Evolutionary conservation across 2,113 vertebrate species (phyloP).

Genomic region (Oreochromis aureus): DNA sequence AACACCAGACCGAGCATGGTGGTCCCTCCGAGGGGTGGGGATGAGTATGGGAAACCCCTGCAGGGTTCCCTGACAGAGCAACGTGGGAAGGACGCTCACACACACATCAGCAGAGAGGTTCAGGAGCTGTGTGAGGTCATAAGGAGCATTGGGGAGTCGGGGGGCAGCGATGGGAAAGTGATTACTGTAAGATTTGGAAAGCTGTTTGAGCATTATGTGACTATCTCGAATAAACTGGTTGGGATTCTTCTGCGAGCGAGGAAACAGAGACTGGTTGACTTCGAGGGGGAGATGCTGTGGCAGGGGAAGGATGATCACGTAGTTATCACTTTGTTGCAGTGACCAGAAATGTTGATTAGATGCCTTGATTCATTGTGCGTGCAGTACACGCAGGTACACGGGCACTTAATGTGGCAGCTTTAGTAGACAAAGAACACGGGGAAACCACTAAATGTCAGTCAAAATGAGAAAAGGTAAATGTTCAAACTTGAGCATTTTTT

Average conservation of each 20-base stretch:
- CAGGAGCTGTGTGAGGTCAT: constrained; percentile 80
- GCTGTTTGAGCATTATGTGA: constrained; percentile 84
- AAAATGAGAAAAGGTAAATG: neutral
- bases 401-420: neutral
- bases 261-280: constrained; percentile 80
- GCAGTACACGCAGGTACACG: neutral
- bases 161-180: constrained; percentile 14
- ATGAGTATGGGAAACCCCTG: constrained; percentile 79
- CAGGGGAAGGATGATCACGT: constrained; percentile 84
- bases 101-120: constrained; percentile 77
- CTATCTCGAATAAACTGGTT: constrained; percentile 88
- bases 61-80: constrained; percentile 81
- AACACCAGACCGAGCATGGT: constrained; percentile 8
- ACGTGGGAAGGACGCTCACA: constrained; percentile 80
- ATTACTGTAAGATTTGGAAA: constrained; percentile 75
- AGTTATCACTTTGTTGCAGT: constrained; percentile 76
- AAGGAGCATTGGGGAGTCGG: constrained; percentile 64
- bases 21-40: constrained; percentile 37
- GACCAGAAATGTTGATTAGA: constrained; percentile 4
- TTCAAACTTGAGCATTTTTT: neutral
- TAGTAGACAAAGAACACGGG: neutral
- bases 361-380: neutral
- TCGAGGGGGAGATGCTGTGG: constrained; percentile 92
- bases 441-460: neutral
- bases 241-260: constrained; percentile 83